Conservation (phyloP, 2,888 invertebrate species). For the Amiota mariae region DNA sequence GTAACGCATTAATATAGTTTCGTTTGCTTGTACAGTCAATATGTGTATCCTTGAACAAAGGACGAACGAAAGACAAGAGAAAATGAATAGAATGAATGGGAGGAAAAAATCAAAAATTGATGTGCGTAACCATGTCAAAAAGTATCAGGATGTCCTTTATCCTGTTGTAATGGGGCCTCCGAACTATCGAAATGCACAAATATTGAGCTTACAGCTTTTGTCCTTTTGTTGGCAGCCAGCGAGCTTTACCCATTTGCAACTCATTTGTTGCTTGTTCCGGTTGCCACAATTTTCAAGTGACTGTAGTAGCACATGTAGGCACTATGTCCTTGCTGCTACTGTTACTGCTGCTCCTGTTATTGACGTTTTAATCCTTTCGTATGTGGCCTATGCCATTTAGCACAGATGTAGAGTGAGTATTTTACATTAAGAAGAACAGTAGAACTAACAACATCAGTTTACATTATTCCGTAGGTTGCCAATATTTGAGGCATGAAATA, state of each 20-base stretch:
- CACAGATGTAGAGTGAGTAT: no score
- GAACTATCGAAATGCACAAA: background rate
- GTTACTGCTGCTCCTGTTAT: constrained; percentile 22
- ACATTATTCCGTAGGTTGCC: constrained; percentile 14
- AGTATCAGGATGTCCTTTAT: background rate
- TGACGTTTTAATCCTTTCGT: constrained; percentile 38
- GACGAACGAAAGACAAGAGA: no score
- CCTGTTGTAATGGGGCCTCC: background rate
- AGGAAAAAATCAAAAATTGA: constrained; percentile 24
- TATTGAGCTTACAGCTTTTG: constrained; percentile 13
- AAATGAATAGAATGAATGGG: background rate
- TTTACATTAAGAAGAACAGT: background rate
- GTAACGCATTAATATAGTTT: constrained; percentile 11
- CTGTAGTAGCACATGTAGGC: background rate
- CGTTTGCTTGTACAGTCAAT: no score
- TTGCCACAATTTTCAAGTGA: constrained; percentile 4
- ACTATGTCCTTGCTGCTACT: background rate
- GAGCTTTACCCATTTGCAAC: background rate
- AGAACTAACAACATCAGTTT: constrained; percentile 1
- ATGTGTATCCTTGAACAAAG: no score
- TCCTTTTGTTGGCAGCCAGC: background rate
- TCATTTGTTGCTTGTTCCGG: constrained; percentile 9
- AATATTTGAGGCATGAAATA: no score
- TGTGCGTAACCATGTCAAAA: constrained; percentile 28
- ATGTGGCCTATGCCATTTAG: background rate